A percentile compares a stretch with the other conserved stretches of the same genome.
Evolutionary conservation across 30 jellyfish, hydroid and myxozoan species (phyloP).

Genomic region (Aurelia coerulea): DNA sequence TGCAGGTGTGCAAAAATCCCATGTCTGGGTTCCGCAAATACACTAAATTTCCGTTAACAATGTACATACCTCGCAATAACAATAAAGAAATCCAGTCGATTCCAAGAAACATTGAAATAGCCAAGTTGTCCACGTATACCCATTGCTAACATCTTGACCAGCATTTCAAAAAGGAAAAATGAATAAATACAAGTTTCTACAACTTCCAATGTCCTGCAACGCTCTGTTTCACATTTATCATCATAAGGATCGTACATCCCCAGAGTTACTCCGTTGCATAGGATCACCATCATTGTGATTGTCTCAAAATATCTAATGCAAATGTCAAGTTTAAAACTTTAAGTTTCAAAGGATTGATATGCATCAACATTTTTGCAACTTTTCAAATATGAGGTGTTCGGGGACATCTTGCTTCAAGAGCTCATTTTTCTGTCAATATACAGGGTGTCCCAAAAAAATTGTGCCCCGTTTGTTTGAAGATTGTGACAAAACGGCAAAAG

Average conservation of each 20-base stretch:
- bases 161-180: conserved; percentile 91
- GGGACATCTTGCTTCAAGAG: too few relatives aligned
- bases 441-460: too few relatives aligned
- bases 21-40: too few relatives aligned
- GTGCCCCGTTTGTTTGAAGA: too few relatives aligned
- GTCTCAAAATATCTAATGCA: conserved; percentile 81
- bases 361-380: too few relatives aligned
- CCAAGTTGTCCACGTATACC: conserved; percentile 93
- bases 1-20: too few relatives aligned
- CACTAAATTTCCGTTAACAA: too few relatives aligned
- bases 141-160: conserved; percentile 85
- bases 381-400: too few relatives aligned
- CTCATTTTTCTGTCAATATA: too few relatives aligned
- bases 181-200: conserved; percentile 85
- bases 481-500: too few relatives aligned
- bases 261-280: conserved; percentile 91
- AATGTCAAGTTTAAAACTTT: neutral
- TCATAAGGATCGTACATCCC: conserved; percentile 99
- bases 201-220: conserved; percentile 81
- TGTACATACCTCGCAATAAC: conserved; percentile 94
- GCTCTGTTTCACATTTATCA: conserved; percentile 68
- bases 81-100: conserved; percentile 89
- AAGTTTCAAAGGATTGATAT: too few relatives aligned
- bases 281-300: conserved; percentile 79
- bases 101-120: conserved; percentile 88